Evolutionary conservation across 2,888 invertebrate species (phyloP).

Genomic region (Physocephala rufipes): DNA sequence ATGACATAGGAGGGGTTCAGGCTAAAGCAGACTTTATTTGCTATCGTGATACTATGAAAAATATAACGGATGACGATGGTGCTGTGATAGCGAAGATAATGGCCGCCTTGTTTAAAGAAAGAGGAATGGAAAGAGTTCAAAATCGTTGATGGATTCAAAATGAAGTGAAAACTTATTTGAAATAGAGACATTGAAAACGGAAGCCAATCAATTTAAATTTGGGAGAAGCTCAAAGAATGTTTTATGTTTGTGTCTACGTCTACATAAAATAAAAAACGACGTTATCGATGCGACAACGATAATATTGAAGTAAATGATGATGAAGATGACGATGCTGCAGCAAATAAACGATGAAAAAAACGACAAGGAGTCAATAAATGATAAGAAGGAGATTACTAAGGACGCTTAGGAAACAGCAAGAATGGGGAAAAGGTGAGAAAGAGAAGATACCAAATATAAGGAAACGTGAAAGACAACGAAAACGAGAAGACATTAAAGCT

Average conservation of each 20-base stretch:
- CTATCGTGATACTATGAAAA: constrained; percentile 6
- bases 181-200: constrained; percentile 30
- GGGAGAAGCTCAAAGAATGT: constrained; percentile 32
- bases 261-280: constrained; percentile 6
- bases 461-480: no score
- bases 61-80: constrained; percentile 9
- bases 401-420: no score
- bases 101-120: neutral
- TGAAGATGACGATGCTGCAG: no score
- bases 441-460: no score
- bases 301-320: no score
- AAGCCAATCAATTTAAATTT: constrained; percentile 48
- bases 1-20: no score
- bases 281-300: no score
- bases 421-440: no score
- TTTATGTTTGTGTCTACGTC: constrained; percentile 24
- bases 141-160: neutral
- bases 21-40: constrained; percentile 35
- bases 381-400: no score
- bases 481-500: no score
- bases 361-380: no score
- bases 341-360: no score
- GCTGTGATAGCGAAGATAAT: neutral
- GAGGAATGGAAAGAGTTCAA: neutral
- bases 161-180: neutral